Evolutionary conservation across 2,797 vertebrate species (phyloP), one percentile per base, ranked within the genome.

Genomic region (Pangasius djambal): DNA sequence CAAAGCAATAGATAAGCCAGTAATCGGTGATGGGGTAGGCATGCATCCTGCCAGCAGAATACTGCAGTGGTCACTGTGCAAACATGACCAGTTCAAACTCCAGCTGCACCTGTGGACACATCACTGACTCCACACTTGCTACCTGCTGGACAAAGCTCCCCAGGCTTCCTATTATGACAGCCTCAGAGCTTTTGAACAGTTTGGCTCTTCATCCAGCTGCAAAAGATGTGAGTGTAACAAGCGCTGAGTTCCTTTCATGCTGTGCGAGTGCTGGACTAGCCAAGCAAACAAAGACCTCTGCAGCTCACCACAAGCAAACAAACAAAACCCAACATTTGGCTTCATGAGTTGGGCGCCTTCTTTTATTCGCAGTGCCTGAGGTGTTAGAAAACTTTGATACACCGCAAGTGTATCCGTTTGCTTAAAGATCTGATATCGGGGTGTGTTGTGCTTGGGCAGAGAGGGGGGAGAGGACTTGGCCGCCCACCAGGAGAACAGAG

Each of bases 91-190:
- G 87, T 55, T 72, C 86, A 88, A 91, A 92, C 94, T 92, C 94
- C 94, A 95, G 95, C 94, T 91, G 94, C 95, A 95, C 95, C 95
- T 95, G 93, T 94, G 94, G 94, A 94, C 94, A 94, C 94, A 94
- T 92, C 93, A 92, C 91, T 67, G 25, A 72, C 65, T 86, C 75
- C 83, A 83, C 44, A 65, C 15, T 92, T 37, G 75, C 88, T 85
- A 91, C 89, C 89, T 86, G 83, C 83, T 83, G 88, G 67, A 85
- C 70, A 34, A 52, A 78, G 63, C 82, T 72, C 81, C 63, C 37
- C 40, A 50, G 61, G 50, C 50, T 70, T 81, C 50, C 86, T 50
- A 69, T 63, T 87, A 79, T 78, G 89, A 79, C 48, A 70, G 82
- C 34, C 5, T 34, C 9, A 63, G 63, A 83, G 67, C 70, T 77